Base-by-base conservation (phyloP, 2,113 vertebrate species). In the Stigmatopora argus region DNA sequence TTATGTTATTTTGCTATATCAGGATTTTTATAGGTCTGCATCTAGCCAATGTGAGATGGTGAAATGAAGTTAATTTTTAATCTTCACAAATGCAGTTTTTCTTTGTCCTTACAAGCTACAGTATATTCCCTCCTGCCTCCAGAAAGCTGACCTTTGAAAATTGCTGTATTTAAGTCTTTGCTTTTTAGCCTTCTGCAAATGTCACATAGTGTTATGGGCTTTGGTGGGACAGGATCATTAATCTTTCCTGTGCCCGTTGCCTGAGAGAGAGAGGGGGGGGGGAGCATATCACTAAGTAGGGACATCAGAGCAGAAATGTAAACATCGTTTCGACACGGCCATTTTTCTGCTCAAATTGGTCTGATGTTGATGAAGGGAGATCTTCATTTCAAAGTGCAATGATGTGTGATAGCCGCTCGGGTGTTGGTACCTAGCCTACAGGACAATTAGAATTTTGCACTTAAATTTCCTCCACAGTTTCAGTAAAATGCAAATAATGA, bases 331-430 rank as follows among this genome's bases (percentile, higher is more conserved):
- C 90, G 88, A 93, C 85, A 85, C 82, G 79, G 82, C 84, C 86
- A 81, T 89, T 93, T 95, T 93, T 89, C 89, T 89, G 91, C 88
- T 87, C 85, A 85, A 87, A 77, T 90, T 88, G 82, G 75, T 93
- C 92, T 92, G 91, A 94, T 90, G 89, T 75, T 92, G 90, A 94
- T 88, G 87, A 89, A 89, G 83, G 86, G 62, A 81, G 90, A 90
- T 83, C 85, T 91, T 72, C 75, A 86, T 73, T 78, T 85, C 77
- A 84, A 92, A 92, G 88, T 81, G 80, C 87, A 88, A 73, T 79
- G 78, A 90, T 92, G 86, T 90, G 83, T 84, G 87, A 92, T 92
- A 86, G 78, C 81, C 87, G 72, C 19, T 72, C 71, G 77, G 72
- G 85, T 56, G 70, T 61, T 75, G 58, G 69, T 71, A 75, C 82